Base-by-base conservation (phyloP, 2,113 vertebrate genomes). In the Lynx canadensis region DNA sequence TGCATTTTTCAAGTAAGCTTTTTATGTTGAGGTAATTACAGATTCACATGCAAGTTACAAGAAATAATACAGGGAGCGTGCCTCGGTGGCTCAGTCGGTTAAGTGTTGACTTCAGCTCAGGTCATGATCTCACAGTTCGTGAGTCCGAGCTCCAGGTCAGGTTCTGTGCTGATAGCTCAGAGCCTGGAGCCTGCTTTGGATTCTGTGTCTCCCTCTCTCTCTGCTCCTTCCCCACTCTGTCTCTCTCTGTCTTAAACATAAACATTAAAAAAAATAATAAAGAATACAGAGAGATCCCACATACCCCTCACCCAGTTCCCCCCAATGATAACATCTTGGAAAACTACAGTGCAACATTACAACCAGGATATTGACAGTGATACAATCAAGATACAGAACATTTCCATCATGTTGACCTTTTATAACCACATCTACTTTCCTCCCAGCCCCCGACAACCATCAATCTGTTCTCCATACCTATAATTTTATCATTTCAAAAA, bases 1-100 rank as follows among this genome's bases (percentile, higher is more conserved):
- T 79, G n/a, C 19, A 93, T 65, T 95, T 96, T 95, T 82, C 18
- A n/a, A 90, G 93, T 73, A 86, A 95, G 71, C 66, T 87, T 96
- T 91, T 73, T 79, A 69, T 69, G 52, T 27, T 92, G 55, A 92
- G 38, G 74, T 91, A 92, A 89, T 87, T 92, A 90, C 14, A 84
- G 65, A 79, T 68, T 85, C 68, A 84, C 29, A 92, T 68, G 29
- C n/a, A 81, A 81, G n/a, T 41, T 96, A 11, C 65, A 91, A 80
- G n/a, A 96, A 94, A 91, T 69, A 97, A 60, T 55, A 91, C 27
- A 84, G 1, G 5, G 23, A 73, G 55, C 21, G 57, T 60, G 21
- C 21, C 57, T 60, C 7, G 21, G 21, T 60, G 57, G 57, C 18
- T 60, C 57, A 60, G 21, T 60, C 8, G 23, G 57, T 60, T 60